Evolutionary conservation across 2,797 vertebrate genomes (phyloP).

Genomic region (Parambassis ranga): DNA sequence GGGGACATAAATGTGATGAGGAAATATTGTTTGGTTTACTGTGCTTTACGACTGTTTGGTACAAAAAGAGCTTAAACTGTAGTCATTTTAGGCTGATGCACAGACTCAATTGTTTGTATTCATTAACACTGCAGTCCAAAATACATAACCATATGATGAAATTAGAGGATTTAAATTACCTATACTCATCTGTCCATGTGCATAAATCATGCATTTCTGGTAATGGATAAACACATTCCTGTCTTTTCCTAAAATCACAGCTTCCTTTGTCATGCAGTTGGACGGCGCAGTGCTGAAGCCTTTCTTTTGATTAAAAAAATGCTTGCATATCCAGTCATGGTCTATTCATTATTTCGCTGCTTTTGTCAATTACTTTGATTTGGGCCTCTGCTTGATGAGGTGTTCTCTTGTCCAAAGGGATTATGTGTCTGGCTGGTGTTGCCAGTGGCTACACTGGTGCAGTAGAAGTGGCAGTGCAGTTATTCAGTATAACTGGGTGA

Average conservation of each 20-base stretch:
- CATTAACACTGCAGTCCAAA: background rate
- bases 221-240: background rate
- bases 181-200: background rate
- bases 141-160: background rate
- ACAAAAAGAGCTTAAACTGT: constrained; percentile 32
- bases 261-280: background rate
- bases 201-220: background rate
- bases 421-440: constrained; percentile 80
- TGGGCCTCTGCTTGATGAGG: constrained; percentile 79
- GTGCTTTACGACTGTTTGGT: constrained; percentile 15
- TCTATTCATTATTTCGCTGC: constrained; percentile 65
- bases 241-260: background rate
- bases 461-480: constrained; percentile 64
- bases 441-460: constrained; percentile 76
- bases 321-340: constrained; percentile 26
- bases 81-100: constrained; percentile 9
- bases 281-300: background rate
- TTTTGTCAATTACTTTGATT: constrained; percentile 86
- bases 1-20: constrained; percentile 59
- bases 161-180: background rate
- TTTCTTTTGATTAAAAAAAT: constrained; percentile 28
- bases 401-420: constrained; percentile 78
- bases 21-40: constrained; percentile 51
- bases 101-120: constrained; percentile 9
- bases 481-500: constrained; percentile 79